Percentiles rank a stretch among this genome's conserved stretches.
Conservation (phyloP, 2,888 invertebrate species). For the Dioctria rufipes region DNA sequence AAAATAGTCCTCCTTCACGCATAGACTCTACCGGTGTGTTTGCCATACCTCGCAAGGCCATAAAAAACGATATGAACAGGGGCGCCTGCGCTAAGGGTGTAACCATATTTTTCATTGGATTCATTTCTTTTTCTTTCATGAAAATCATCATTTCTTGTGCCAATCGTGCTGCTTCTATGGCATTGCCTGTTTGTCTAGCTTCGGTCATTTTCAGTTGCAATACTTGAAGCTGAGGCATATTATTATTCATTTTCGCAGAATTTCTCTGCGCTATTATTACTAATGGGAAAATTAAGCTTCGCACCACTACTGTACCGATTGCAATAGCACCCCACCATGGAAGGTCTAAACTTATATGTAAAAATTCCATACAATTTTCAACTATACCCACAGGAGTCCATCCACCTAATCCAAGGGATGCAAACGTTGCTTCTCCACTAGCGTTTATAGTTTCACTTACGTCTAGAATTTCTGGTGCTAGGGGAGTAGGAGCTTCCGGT, state of each 20-base stretch:
- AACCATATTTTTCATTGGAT: slow-evolving; percentile 84
- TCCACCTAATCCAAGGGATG: slow-evolving; percentile 86
- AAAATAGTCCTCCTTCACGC: slow-evolving; percentile 88
- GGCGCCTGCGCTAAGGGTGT: slow-evolving; percentile 88
- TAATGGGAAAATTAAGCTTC: slow-evolving; percentile 86
- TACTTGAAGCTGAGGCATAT: slow-evolving; percentile 87
- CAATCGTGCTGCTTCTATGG: slow-evolving; percentile 82
- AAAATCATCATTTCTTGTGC: slow-evolving; percentile 85
- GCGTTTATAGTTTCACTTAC: slow-evolving; percentile 58
- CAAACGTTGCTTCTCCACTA: slow-evolving; percentile 83
- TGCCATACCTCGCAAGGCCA: slow-evolving; percentile 90
- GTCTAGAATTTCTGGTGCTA: slow-evolving; percentile 57
- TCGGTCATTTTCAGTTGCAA: slow-evolving; percentile 89
- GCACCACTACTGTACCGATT: slow-evolving; percentile 83
- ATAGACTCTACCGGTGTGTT: slow-evolving; percentile 93
- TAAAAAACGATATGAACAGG: slow-evolving; percentile 92
- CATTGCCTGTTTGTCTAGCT: slow-evolving; percentile 88
- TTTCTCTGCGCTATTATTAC: slow-evolving; percentile 87
- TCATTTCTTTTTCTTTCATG: slow-evolving; percentile 87
- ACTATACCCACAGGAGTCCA: slow-evolving; percentile 87
- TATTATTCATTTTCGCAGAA: slow-evolving; percentile 85
- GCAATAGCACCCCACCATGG: slow-evolving; percentile 96
- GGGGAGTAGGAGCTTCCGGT: slow-evolving; percentile 66
- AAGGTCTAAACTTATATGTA: slow-evolving; percentile 85
- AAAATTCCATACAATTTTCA: slow-evolving; percentile 84